Percentiles rank a stretch among this genome's conserved stretches.
phyloP scores from a whole-genome alignment of 2,113 vertebrate genomes.

The Perca flavescens region DNA sequence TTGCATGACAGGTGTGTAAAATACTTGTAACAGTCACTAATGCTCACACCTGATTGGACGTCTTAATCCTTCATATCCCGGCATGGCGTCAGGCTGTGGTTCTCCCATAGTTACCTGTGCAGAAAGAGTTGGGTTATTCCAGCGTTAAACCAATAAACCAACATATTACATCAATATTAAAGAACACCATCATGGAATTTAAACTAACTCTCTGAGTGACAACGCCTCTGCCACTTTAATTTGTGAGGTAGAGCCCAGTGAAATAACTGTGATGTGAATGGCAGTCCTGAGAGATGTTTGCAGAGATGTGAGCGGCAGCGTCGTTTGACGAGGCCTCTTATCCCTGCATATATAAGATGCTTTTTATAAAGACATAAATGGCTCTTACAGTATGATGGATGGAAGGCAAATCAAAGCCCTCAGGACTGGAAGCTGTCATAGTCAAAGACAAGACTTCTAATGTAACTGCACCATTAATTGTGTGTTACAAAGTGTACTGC shows the following conservation, averaged over 20 bases:
- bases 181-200: not conserved
- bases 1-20: slow-evolving; percentile 25
- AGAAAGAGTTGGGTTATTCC: not conserved
- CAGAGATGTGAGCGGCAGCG: slow-evolving; percentile 38
- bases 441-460: not conserved
- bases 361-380: slow-evolving; percentile 48
- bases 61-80: slow-evolving; percentile 42
- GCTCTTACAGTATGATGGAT: slow-evolving; percentile 52
- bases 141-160: not conserved
- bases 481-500: not conserved
- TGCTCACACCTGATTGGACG: slow-evolving; percentile 67
- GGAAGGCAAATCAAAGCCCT: slow-evolving; percentile 56
- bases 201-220: slow-evolving; percentile 9
- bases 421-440: slow-evolving; percentile 32
- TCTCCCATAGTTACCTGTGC: slow-evolving; percentile 59
- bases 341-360: slow-evolving; percentile 42
- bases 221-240: slow-evolving; percentile 15
- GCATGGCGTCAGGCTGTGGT: not conserved
- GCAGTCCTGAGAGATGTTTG: slow-evolving; percentile 43
- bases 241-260: not conserved
- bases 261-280: slow-evolving; percentile 41
- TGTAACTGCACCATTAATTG: slow-evolving; percentile 4
- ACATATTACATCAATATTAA: not conserved
- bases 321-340: slow-evolving; percentile 50
- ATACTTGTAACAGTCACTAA: slow-evolving; percentile 41